Conservation (phyloP, 2,113 vertebrate genomes). For the Hystrix cristata region DNA sequence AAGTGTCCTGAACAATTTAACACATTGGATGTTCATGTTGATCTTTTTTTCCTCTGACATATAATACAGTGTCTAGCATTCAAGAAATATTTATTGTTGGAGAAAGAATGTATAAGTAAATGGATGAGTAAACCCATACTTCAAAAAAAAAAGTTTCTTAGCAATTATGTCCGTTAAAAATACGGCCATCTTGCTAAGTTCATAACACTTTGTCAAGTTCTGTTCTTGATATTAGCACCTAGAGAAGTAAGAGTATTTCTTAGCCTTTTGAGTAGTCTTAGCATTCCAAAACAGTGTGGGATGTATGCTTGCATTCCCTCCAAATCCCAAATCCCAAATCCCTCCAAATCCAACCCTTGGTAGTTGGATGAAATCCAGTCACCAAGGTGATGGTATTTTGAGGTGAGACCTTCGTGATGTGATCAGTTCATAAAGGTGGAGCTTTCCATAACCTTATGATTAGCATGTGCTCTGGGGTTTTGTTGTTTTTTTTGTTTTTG, state of each 20-base stretch:
- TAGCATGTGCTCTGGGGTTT: neutral
- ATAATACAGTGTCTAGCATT: neutral
- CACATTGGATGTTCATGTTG: neutral
- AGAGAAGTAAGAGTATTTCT: neutral
- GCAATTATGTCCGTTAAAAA: neutral
- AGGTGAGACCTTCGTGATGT: neutral
- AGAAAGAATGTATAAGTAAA: neutral
- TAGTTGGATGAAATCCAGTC: neutral
- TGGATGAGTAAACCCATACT: neutral
- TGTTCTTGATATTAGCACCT: neutral
- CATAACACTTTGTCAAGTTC: neutral
- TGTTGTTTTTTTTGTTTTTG: neutral
- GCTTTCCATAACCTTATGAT: neutral
- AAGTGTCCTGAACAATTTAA: constrained; percentile 6
- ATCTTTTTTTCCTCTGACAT: neutral
- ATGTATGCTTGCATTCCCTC: neutral
- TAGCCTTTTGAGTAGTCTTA: neutral
- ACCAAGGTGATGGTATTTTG: neutral
- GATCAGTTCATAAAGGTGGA: neutral
- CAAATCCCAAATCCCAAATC: neutral
- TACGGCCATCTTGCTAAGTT: neutral
- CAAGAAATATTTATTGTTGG: neutral
- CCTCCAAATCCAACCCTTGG: neutral
- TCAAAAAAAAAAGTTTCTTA: constrained; percentile 13
- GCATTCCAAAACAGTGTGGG: neutral